Percentiles rank a stretch among this genome's conserved stretches.
Conservation (phyloP, 2,797 vertebrate genomes). For the Triplophysa yarkandensis region DNA sequence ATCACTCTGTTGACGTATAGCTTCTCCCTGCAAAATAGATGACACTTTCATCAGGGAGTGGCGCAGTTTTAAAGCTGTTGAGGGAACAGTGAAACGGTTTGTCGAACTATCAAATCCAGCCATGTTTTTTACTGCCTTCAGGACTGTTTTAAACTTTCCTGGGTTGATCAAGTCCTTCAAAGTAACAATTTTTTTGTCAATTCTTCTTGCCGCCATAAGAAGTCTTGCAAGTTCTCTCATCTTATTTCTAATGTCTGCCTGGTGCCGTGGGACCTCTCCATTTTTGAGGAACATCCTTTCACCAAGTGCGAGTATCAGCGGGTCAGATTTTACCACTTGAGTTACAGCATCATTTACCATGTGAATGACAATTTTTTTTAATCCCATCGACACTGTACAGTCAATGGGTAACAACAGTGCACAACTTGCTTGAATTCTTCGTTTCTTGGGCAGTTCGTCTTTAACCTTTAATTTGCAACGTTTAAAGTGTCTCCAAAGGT, state of each 20-base stretch:
- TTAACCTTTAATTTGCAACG: too few species aligned
- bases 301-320: not conserved
- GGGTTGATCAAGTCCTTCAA: too few species aligned
- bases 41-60: conserved; percentile 9
- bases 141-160: conserved; percentile 14
- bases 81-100: not conserved
- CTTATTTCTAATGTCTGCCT: conserved; percentile 15
- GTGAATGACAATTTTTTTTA: too few species aligned
- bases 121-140: conserved; percentile 32
- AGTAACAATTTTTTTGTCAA: too few species aligned
- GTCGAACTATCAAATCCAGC: conserved; percentile 1
- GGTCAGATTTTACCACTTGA: not conserved
- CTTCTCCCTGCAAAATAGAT: conserved; percentile 9
- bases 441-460: too few species aligned
- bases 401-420: too few species aligned
- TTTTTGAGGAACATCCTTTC: conserved; percentile 24
- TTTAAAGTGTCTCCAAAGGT: too few species aligned
- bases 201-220: too few species aligned
- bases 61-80: conserved; percentile 11
- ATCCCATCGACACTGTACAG: too few species aligned
- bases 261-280: conserved; percentile 1
- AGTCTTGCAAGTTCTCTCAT: too few species aligned
- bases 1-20: not conserved
- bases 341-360: too few species aligned
- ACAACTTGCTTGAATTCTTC: too few species aligned